phyloP scores from a whole-genome alignment of 2,113 vertebrate species.

The human region DNA sequence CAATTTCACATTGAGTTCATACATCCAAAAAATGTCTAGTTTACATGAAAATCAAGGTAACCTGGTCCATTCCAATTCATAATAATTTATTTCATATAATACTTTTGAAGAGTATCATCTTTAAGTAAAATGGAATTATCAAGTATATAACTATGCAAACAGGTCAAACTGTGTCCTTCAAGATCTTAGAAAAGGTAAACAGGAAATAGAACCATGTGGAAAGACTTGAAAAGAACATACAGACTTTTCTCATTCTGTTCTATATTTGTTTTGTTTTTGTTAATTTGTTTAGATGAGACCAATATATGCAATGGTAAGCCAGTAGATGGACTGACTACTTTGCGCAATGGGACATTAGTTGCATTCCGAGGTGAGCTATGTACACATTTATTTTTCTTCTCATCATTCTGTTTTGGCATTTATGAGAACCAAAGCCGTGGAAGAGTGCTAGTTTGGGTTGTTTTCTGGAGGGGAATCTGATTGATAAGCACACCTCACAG shows the following conservation, averaged over 20 bases:
- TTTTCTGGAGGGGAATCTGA: neutral
- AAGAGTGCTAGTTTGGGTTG: neutral
- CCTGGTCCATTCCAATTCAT: neutral
- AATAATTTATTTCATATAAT: neutral
- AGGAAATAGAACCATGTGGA: neutral
- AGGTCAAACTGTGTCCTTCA: neutral
- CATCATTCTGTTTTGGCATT: neutral
- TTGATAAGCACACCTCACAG: neutral
- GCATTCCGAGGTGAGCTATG: constrained; percentile 92
- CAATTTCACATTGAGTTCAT: neutral
- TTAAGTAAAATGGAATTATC: constrained; percentile 20
- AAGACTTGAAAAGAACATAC: neutral
- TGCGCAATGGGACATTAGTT: constrained; percentile 92
- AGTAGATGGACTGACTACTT: constrained; percentile 88
- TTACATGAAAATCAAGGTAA: constrained; percentile 25
- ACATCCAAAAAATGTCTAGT: neutral
- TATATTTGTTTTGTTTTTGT: constrained; percentile 37
- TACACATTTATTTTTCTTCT: neutral
- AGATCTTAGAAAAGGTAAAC: neutral
- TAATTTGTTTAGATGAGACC: constrained; percentile 85
- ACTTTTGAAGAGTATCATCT: neutral
- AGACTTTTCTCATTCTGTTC: neutral
- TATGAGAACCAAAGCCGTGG: neutral
- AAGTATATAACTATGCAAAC: neutral
- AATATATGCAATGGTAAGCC: constrained; percentile 93